Evolutionary conservation across 2,113 vertebrate genomes (phyloP), one percentile per base, ranked within the genome.

Genomic region (Malurus cyaneus): DNA sequence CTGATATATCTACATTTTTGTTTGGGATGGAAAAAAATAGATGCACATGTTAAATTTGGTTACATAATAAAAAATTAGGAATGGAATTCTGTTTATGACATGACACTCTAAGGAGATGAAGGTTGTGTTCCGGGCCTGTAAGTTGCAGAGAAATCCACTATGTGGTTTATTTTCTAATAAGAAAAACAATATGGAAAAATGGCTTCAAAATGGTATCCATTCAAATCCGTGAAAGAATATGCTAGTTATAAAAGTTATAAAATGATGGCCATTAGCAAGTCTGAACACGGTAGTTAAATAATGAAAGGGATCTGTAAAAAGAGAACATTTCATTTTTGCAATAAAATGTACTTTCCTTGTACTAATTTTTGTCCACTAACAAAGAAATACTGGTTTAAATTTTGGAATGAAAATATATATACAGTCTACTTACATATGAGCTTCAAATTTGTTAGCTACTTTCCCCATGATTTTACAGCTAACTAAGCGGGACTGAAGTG

Each of bases 401-500:
- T 29, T 15, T 34, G 8, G 7, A 95, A 91, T 85, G 9, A 92
- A 95, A 95, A 95, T 18, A 61, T 67, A 96, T 21, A 56, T 32
- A 77, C 21, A 88, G 78, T 84, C 32, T 97, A 98, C 99, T 99
- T 96, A 99, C 99, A 96, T 97, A 91, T 98, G 98, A 92, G 97
- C 97, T 96, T 99, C 99, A 97, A 99, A 99, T 97, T 99, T 99
- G 94, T 97, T 98, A 95, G 98, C 98, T 85, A 99, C 96, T 98
- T 99, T 99, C 89, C 99, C 99, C 95, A 99, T 97, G 96, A 99
- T 99, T 90, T 98, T 99, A 97, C 99, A 99, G 97, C 98, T 99
- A 96, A 99, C 97, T 97, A 99, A 96, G 78, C 99, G 99, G 69
- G 98, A 98, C 82, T 99, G 99, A 82, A 99, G 96, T 28, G 98